A percentile compares a stretch with the other conserved stretches of the same genome.
Evolutionary conservation across 2,888 invertebrate species (phyloP).

Genomic region (Diplolepis rosae): DNA sequence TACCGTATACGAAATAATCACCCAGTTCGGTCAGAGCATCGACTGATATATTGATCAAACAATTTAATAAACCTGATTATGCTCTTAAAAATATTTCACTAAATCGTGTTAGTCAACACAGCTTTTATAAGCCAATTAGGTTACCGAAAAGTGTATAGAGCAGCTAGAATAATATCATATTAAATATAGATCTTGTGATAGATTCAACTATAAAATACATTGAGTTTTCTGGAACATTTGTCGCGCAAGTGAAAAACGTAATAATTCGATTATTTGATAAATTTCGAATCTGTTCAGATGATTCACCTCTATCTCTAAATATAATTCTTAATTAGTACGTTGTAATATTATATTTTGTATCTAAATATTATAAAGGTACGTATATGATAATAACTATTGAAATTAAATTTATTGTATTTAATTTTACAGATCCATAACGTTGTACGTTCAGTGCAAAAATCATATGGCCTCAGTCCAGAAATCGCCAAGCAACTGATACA

Average conservation of each 20-base stretch:
- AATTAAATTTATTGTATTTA: background rate
- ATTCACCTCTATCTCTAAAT: background rate
- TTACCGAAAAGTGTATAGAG: background rate
- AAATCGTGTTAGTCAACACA: background rate
- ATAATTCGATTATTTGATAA: constrained; percentile 15
- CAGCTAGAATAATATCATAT: background rate
- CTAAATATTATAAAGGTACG: too few species aligned
- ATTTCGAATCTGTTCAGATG: constrained; percentile 9
- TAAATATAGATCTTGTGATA: background rate
- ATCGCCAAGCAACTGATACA: constrained; percentile 57
- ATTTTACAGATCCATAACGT: constrained; percentile 59
- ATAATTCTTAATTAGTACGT: background rate
- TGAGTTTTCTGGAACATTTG: background rate
- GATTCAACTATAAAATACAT: background rate
- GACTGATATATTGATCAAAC: background rate
- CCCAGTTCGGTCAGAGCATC: background rate
- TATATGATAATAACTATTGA: too few species aligned
- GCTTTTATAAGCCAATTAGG: background rate
- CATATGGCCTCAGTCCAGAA: constrained; percentile 66
- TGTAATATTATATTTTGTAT: too few species aligned
- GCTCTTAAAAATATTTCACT: background rate
- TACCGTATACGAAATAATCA: background rate
- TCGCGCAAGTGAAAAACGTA: background rate
- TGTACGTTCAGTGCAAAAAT: constrained; percentile 60
- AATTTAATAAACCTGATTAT: background rate